Evolutionary conservation across 2,888 invertebrate genomes (phyloP).

Genomic region (Synanthedon tipuliformis): DNA sequence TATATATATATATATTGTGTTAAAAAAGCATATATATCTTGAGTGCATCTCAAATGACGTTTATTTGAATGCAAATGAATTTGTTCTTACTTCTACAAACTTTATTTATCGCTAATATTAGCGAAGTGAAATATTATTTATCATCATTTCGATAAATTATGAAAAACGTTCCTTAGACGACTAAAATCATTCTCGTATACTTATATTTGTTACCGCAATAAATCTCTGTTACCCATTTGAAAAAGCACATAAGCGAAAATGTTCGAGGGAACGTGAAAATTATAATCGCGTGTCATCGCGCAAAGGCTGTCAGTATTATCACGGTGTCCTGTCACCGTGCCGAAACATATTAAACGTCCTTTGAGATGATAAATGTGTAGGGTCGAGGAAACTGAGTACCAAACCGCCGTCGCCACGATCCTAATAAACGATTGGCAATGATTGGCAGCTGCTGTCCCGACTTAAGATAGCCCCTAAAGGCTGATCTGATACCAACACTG

Average conservation of each 20-base stretch:
- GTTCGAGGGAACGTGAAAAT: constrained; percentile 16
- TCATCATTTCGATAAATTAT: too few species aligned
- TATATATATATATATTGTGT: too few species aligned
- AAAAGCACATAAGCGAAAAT: constrained; percentile 13
- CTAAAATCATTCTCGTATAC: too few species aligned
- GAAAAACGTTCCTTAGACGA: too few species aligned
- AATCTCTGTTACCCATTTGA: constrained; percentile 4
- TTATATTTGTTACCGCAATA: constrained; percentile 1
- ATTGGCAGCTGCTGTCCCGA: constrained; percentile 43
- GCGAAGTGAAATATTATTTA: too few species aligned
- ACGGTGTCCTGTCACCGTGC: constrained; percentile 36
- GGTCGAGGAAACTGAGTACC: constrained; percentile 24
- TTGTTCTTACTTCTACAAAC: too few species aligned
- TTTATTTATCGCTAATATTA: too few species aligned
- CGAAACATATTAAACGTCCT: constrained; percentile 63
- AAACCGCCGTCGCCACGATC: constrained; percentile 30
- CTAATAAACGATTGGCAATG: constrained; percentile 59
- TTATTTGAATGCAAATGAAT: too few species aligned
- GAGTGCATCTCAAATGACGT: too few species aligned
- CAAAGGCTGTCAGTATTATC: constrained; percentile 5
- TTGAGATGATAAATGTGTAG: constrained; percentile 57
- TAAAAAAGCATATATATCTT: too few species aligned
- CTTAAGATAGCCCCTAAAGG: constrained; percentile 13
- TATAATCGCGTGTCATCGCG: constrained; percentile 26
- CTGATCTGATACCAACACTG: background rate